phyloP scores from a whole-genome alignment of 2,888 invertebrate genomes.

The Catocala fraxini region DNA sequence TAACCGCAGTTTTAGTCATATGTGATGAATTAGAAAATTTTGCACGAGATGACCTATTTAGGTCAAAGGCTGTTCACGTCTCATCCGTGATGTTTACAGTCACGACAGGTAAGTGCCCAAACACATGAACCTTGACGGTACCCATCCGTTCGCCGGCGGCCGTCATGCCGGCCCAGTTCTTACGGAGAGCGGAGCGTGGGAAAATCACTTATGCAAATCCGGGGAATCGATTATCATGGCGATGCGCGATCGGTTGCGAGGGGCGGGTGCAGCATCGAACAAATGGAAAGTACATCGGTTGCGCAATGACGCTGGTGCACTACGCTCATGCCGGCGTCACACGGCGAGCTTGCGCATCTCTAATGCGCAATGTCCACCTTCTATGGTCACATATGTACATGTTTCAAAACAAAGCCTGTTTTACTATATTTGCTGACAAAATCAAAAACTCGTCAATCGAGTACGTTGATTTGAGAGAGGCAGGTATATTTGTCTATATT shows the following conservation, averaged over 20 bases:
- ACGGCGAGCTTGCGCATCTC: constrained; percentile 34
- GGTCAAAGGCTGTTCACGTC: constrained; percentile 3
- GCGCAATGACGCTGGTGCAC: constrained; percentile 65
- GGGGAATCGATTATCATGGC: constrained; percentile 80
- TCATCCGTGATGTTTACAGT: constrained; percentile 10
- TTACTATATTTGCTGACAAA: too few species aligned
- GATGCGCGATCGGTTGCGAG: constrained; percentile 57
- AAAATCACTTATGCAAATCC: constrained; percentile 82
- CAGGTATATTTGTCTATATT: too few species aligned
- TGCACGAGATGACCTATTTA: constrained; percentile 15
- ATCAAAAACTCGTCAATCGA: too few species aligned
- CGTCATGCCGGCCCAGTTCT: constrained; percentile 75
- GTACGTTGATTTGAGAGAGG: too few species aligned
- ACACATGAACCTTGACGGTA: constrained; percentile 72
- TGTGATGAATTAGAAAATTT: background rate
- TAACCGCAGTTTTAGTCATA: background rate
- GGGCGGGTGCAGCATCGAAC: constrained; percentile 54
- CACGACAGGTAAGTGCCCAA: constrained; percentile 35
- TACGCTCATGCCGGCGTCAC: constrained; percentile 36
- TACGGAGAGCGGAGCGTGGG: constrained; percentile 80
- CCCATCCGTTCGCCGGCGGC: constrained; percentile 74
- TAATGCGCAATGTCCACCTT: constrained; percentile 17
- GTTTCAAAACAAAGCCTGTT: constrained; percentile 5
- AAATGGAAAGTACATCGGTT: constrained; percentile 82
- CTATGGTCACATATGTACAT: constrained; percentile 2